phyloP scores from a whole-genome alignment of 1,140 invertebrate species.

The Euwallacea similis region DNA sequence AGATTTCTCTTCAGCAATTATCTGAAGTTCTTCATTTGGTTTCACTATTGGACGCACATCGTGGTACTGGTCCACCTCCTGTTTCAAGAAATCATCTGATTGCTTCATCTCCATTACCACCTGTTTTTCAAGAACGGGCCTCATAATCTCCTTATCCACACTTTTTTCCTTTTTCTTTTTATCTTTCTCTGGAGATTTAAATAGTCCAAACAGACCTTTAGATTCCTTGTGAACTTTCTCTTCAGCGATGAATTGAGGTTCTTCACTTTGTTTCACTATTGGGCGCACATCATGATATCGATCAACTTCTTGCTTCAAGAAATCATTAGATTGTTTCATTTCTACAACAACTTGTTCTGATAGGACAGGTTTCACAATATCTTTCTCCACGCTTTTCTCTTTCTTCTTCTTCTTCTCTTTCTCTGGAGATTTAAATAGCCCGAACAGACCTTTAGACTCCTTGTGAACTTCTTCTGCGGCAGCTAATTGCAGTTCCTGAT shows the following conservation, averaged over 20 bases:
- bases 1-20: constrained; percentile 6
- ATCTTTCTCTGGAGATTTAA: constrained; percentile 18
- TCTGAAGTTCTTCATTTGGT: neutral
- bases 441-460: constrained; percentile 39
- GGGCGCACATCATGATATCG: constrained; percentile 38
- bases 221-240: constrained; percentile 18
- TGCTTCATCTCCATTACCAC: constrained; percentile 37
- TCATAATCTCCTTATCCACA: constrained; percentile 20
- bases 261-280: neutral
- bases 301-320: constrained; percentile 34
- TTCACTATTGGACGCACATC: constrained; percentile 36
- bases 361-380: constrained; percentile 10
- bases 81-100: constrained; percentile 38
- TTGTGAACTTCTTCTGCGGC: constrained; percentile 29
- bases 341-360: constrained; percentile 20
- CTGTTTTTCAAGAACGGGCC: constrained; percentile 32
- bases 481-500: neutral
- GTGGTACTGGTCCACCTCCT: constrained; percentile 41
- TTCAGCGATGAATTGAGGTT: neutral
- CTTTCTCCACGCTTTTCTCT: constrained; percentile 22
- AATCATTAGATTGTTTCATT: constrained; percentile 30
- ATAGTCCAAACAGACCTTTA: constrained; percentile 19
- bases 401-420: constrained; percentile 34
- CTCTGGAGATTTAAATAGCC: constrained; percentile 38
- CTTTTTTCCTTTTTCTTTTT: constrained; percentile 31